A percentile compares a stretch with the other conserved stretches of the same genome.
Evolutionary conservation across 2,113 vertebrate species (phyloP).

Genomic region (Sinocyclocheilus anophthalmus): DNA sequence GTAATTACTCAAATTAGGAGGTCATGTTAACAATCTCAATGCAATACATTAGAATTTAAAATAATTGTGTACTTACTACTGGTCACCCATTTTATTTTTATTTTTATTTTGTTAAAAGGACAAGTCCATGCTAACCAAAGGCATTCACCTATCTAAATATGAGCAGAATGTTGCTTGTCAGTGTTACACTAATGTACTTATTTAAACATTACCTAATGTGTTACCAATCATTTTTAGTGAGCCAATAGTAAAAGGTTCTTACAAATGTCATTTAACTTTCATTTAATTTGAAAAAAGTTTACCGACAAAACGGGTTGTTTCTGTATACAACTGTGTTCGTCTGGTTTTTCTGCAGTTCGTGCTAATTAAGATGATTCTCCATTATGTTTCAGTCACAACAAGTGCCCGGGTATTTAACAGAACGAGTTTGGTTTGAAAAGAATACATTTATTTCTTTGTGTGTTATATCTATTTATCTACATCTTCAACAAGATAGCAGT

Average conservation of each 20-base stretch:
- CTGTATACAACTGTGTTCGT: not conserved
- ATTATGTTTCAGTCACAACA: slow-evolving; percentile 82
- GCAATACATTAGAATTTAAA: not conserved
- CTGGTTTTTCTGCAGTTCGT: not conserved
- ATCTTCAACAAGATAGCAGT: slow-evolving; percentile 99
- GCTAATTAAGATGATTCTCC: not conserved
- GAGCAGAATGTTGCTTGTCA: too few species aligned
- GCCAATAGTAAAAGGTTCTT: too few species aligned
- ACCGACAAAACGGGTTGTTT: not conserved
- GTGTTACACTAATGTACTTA: too few species aligned
- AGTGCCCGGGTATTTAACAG: slow-evolving; percentile 92
- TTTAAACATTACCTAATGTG: not conserved
- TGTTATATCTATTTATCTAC: slow-evolving; percentile 94
- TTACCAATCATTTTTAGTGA: not conserved
- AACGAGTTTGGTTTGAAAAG: slow-evolving; percentile 89
- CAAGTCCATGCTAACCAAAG: too few species aligned
- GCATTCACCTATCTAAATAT: too few species aligned
- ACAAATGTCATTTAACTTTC: not conserved
- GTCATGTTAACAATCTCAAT: not conserved
- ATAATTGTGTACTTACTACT: too few species aligned
- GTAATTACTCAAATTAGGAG: not conserved
- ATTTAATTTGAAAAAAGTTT: not conserved
- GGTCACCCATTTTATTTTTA: too few species aligned
- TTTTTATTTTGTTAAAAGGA: too few species aligned
- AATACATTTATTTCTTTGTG: slow-evolving; percentile 85